A percentile compares a stretch with the other conserved stretches of the same genome.
These are phyloP conservation scores for Drosophila pseudoananassae DNA, from an alignment of 1,140 invertebrate species.

Conservation along the genomic window DNA sequence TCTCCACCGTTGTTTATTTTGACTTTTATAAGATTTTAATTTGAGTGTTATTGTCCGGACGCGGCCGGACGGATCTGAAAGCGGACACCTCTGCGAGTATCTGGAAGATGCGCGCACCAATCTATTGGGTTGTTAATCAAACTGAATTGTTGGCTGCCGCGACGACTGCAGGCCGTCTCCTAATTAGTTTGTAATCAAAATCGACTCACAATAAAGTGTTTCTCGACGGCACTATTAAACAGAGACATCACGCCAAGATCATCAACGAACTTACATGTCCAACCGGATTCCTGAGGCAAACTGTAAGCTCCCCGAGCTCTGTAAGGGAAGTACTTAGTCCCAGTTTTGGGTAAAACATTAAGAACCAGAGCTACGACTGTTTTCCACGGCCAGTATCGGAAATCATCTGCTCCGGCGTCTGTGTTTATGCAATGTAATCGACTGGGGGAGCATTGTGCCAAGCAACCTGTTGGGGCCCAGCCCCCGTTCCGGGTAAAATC, in stretches of 20 bases:
- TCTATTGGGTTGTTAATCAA: conserved; percentile 56
- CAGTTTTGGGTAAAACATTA: neutral
- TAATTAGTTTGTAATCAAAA: conserved; percentile 78
- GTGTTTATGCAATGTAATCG: conserved; percentile 76
- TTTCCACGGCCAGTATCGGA: conserved; percentile 25
- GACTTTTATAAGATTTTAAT: conserved; percentile 80
- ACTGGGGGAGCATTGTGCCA: conserved; percentile 45
- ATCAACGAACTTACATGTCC: neutral
- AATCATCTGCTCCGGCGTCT: conserved; percentile 60
- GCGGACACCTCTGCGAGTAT: conserved; percentile 46
- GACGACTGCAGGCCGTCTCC: conserved; percentile 25
- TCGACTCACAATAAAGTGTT: conserved; percentile 42
- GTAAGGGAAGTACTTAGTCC: conserved; percentile 7
- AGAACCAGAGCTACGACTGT: conserved; percentile 51
- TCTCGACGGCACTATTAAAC: neutral
- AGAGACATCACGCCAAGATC: neutral
- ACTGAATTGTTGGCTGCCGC: conserved; percentile 37
- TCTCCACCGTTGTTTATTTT: conserved; percentile 28
- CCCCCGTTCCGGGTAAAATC: conserved; percentile 51
- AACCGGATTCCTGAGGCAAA: neutral
- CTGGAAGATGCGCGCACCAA: conserved; percentile 7
- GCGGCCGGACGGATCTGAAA: conserved; percentile 36
- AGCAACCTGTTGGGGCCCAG: conserved; percentile 65
- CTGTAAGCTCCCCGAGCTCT: conserved; percentile 2
- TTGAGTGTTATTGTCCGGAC: conserved; percentile 65